Percentiles rank a stretch among this genome's conserved stretches.
phyloP scores from a whole-genome alignment of 2,888 invertebrate species.

The Autographa gamma region DNA sequence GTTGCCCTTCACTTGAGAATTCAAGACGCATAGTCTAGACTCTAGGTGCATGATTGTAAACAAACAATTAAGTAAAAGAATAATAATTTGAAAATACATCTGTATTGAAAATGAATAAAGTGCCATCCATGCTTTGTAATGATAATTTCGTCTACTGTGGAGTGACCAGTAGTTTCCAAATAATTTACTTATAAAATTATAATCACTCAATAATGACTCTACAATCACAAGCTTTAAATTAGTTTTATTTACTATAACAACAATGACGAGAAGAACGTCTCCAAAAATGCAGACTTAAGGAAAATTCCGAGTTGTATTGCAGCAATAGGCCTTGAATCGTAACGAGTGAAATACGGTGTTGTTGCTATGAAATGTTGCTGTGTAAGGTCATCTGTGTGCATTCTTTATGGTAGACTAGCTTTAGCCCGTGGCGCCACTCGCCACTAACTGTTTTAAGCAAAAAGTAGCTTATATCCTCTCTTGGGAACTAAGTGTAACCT shows the following conservation, averaged over 20 bases:
- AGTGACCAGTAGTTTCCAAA: not conserved
- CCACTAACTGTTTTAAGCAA: no score
- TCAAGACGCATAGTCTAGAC: no score
- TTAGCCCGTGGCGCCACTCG: no score
- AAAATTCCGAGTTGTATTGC: slow-evolving; percentile 36
- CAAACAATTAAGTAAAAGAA: no score
- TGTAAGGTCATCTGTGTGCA: slow-evolving; percentile 11
- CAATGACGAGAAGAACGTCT: not conserved
- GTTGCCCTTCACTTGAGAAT: no score
- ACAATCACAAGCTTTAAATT: not conserved
- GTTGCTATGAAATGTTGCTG: slow-evolving; percentile 19
- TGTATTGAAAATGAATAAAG: no score
- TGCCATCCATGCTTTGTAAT: not conserved
- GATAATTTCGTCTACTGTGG: not conserved
- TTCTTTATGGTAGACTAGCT: not conserved
- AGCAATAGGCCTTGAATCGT: slow-evolving; percentile 38
- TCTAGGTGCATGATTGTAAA: no score
- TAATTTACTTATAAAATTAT: no score
- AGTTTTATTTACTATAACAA: not conserved
- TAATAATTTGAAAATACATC: no score
- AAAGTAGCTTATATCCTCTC: no score
- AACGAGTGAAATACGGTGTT: slow-evolving; percentile 9
- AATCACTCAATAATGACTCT: not conserved
- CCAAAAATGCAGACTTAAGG: slow-evolving; percentile 30
- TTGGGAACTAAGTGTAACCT: no score